phyloP scores from a whole-genome alignment of 1,140 invertebrate genomes.

The Drosophila nannoptera region DNA sequence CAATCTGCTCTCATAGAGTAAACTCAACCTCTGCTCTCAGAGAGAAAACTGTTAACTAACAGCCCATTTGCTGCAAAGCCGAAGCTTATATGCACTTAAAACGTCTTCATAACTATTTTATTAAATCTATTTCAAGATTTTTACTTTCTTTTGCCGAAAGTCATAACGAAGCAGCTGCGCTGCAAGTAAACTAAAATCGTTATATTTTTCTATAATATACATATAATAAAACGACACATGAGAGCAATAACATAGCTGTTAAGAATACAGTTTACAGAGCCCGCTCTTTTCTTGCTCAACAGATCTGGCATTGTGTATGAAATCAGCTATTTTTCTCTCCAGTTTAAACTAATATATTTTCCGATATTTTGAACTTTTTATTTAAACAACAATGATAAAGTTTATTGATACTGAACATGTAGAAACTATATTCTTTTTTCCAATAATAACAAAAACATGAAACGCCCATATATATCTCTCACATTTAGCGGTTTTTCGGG shows the following conservation, averaged over 20 bases:
- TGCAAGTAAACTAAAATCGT: too few species aligned
- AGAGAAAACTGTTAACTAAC: slow-evolving; percentile 8
- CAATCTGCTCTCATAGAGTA: neutral
- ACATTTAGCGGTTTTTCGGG: neutral
- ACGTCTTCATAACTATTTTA: neutral
- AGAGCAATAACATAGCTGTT: neutral
- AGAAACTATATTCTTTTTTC: too few species aligned
- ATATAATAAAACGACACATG: neutral
- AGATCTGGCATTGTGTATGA: neutral
- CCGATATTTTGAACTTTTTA: too few species aligned
- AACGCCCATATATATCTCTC: too few species aligned
- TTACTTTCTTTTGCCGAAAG: too few species aligned
- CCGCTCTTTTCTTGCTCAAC: slow-evolving; percentile 4
- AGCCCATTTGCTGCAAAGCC: neutral
- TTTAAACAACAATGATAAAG: too few species aligned
- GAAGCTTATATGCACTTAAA: neutral
- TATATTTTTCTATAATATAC: neutral
- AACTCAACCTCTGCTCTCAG: slow-evolving; percentile 6
- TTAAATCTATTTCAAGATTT: too few species aligned
- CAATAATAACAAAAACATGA: too few species aligned
- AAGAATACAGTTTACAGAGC: neutral
- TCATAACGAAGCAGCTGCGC: too few species aligned
- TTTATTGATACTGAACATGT: too few species aligned
- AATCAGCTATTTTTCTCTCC: neutral
- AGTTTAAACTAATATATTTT: neutral